Conservation (phyloP, 2,797 vertebrate species). For the Chloroceryle inda region DNA sequence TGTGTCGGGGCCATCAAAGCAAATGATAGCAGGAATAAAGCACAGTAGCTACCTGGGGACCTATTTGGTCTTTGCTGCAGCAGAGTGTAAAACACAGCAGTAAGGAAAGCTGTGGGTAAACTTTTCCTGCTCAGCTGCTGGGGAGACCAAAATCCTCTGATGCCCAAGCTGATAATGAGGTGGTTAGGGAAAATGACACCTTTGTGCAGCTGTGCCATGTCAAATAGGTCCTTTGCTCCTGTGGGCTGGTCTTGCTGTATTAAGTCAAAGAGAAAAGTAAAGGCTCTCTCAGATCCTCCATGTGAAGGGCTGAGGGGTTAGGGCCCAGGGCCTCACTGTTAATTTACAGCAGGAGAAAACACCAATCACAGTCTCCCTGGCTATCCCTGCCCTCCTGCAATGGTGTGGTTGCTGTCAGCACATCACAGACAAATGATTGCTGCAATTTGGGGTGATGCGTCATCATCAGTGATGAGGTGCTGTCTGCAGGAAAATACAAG, state of each 20-base stretch:
- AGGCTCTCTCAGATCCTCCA: neutral
- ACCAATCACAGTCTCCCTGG: neutral
- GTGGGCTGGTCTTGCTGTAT: neutral
- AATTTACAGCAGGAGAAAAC: neutral
- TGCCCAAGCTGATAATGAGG: neutral
- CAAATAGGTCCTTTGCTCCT: neutral
- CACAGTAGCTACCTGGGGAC: neutral
- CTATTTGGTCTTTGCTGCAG: neutral
- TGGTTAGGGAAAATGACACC: neutral
- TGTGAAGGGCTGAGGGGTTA: neutral
- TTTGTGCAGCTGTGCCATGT: neutral
- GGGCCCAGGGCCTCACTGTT: neutral
- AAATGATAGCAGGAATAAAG: neutral
- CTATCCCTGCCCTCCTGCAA: neutral
- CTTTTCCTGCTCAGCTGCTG: neutral
- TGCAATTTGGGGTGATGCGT: neutral
- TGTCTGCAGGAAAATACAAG: neutral
- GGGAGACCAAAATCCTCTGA: neutral
- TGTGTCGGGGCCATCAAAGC: neutral
- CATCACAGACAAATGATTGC: neutral
- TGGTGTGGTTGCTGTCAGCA: neutral
- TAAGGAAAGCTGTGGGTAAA: neutral
- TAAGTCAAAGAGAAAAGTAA: neutral
- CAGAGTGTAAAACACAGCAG: neutral
- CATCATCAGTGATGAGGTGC: too few species aligned